Evolutionary conservation across 30 jellyfish, hydroid and myxozoan genomes (phyloP).

Genomic region (Hydractinia symbiolongicarpus): DNA sequence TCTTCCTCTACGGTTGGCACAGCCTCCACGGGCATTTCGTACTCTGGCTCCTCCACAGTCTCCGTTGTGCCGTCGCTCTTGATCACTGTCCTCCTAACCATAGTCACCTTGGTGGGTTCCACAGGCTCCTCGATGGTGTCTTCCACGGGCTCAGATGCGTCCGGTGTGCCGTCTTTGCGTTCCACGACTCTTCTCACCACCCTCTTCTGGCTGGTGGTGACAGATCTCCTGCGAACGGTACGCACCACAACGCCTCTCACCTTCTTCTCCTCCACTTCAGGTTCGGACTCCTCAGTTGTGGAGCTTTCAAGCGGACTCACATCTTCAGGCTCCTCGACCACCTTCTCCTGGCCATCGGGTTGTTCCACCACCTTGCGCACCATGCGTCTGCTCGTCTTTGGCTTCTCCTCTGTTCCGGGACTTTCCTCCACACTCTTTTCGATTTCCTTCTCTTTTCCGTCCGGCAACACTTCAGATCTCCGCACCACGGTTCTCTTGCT

Average conservation of each 20-base stretch:
- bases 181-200: slow-evolving; percentile 59
- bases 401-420: slow-evolving; percentile 37
- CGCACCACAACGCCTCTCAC: slow-evolving; percentile 53
- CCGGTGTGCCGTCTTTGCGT: slow-evolving; percentile 53
- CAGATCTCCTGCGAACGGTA: slow-evolving; percentile 51
- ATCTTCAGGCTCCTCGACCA: slow-evolving; percentile 67
- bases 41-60: slow-evolving; percentile 59
- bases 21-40: slow-evolving; percentile 59
- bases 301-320: slow-evolving; percentile 47
- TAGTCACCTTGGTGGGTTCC: slow-evolving; percentile 47
- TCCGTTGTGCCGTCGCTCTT: slow-evolving; percentile 38
- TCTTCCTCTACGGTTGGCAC: slow-evolving; percentile 60
- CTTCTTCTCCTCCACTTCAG: slow-evolving; percentile 39
- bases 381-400: slow-evolving; percentile 21
- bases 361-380: slow-evolving; percentile 29
- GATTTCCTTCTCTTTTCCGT: slow-evolving; percentile 58
- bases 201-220: slow-evolving; percentile 47
- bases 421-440: slow-evolving; percentile 37
- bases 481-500: slow-evolving; percentile 43
- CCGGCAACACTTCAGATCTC: slow-evolving; percentile 56
- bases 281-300: slow-evolving; percentile 57
- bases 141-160: slow-evolving; percentile 57
- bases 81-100: slow-evolving; percentile 41
- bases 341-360: slow-evolving; percentile 48
- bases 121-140: slow-evolving; percentile 51